These are phyloP conservation scores for Clarias laeviceps DNA, from an alignment of 2,797 vertebrate genomes.

Conservation along the genomic window DNA sequence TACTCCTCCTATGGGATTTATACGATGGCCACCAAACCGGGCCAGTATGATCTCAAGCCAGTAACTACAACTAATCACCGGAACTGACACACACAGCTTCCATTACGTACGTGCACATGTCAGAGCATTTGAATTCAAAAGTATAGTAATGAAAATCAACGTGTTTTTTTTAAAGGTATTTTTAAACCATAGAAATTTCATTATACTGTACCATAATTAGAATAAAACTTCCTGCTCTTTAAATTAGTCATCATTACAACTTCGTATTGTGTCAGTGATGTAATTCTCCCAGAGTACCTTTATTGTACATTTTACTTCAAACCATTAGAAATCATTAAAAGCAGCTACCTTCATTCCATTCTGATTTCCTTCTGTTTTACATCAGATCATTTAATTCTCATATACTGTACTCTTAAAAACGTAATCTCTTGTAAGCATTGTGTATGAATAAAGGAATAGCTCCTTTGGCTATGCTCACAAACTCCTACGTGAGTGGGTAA, in stretches of 20 bases:
- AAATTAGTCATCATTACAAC: background rate
- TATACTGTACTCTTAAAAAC: background rate
- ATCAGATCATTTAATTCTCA: no score
- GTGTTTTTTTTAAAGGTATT: background rate
- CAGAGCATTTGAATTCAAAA: background rate
- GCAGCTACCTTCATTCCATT: background rate
- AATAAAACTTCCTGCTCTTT: background rate
- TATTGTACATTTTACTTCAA: background rate
- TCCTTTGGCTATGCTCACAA: background rate
- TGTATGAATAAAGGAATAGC: slow-evolving; percentile 1
- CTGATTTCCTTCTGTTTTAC: background rate
- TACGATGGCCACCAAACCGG: no score
- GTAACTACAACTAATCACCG: background rate
- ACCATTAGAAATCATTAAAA: background rate
- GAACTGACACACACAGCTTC: background rate
- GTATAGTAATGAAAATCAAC: background rate
- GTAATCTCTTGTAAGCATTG: background rate
- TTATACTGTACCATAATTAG: background rate
- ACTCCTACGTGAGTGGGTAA: background rate
- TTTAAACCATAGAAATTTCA: background rate
- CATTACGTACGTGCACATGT: background rate
- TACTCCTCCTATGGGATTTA: no score
- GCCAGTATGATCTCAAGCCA: no score
- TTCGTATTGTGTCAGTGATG: background rate
- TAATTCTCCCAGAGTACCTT: background rate